Percentiles rank a stretch among this genome's conserved stretches.
phyloP scores from a whole-genome alignment of 1,140 invertebrate genomes.

The Drosophila busckii region DNA sequence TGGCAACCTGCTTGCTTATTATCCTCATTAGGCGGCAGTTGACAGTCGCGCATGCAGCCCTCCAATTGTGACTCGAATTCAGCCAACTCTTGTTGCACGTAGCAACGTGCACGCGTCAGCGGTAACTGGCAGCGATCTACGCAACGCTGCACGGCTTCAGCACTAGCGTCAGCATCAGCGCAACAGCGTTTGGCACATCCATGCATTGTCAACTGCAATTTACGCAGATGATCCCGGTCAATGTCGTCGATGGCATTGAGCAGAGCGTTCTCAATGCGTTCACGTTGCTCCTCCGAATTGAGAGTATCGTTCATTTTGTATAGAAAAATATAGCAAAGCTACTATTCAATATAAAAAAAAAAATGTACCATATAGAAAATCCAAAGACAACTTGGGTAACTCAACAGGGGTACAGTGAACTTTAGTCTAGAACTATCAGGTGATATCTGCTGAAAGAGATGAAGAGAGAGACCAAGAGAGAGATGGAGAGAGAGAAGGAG shows the following conservation, averaged over 20 bases:
- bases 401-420: too few relatives aligned
- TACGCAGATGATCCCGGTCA: constrained; percentile 87
- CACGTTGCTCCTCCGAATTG: constrained; percentile 87
- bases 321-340: too few relatives aligned
- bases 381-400: background rate
- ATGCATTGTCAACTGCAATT: constrained; percentile 94
- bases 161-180: constrained; percentile 83
- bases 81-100: constrained; percentile 83
- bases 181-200: constrained; percentile 91
- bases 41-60: constrained; percentile 85
- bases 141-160: constrained; percentile 89
- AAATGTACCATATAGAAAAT: too few relatives aligned
- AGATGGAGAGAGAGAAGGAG: too few relatives aligned
- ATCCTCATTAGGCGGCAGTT: background rate
- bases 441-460: too few relatives aligned
- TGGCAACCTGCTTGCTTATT: background rate
- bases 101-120: constrained; percentile 87
- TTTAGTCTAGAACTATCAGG: too few relatives aligned
- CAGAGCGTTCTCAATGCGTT: constrained; percentile 88
- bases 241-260: constrained; percentile 87
- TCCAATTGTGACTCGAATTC: constrained; percentile 88
- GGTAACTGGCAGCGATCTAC: constrained; percentile 87
- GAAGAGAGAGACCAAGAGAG: too few relatives aligned
- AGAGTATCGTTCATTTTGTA: constrained; percentile 37
- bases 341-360: too few relatives aligned